phyloP scores from a whole-genome alignment of 1,140 invertebrate species.

The Lethocerus indicus region DNA sequence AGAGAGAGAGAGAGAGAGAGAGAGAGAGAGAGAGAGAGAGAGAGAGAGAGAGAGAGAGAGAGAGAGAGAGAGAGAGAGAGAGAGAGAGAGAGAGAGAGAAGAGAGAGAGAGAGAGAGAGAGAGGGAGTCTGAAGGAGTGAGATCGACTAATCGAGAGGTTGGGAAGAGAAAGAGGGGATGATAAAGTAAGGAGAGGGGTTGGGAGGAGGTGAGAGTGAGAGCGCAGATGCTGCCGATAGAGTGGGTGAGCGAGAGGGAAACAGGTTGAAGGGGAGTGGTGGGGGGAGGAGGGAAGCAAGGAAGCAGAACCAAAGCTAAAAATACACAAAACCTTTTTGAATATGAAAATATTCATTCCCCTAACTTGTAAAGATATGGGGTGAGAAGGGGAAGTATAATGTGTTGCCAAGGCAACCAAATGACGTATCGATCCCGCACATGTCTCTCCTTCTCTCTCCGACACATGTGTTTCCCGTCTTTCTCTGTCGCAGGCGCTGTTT shows the following conservation, averaged over 20 bases:
- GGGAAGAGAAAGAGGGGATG: neutral
- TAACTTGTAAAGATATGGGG: constrained; percentile 2
- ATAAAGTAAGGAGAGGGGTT: neutral
- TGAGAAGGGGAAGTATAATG: constrained; percentile 3
- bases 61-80: neutral
- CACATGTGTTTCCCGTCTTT: neutral
- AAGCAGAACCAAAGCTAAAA: neutral
- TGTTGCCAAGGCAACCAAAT: constrained; percentile 2
- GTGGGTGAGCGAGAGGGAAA: constrained; percentile 7
- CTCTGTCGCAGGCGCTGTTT: neutral
- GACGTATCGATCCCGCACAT: constrained; percentile 2
- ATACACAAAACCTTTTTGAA: neutral
- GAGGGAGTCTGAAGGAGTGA: neutral
- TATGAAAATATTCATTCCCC: neutral
- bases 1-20: constrained; percentile 11
- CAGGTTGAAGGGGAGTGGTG: neutral
- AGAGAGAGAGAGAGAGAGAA: neutral
- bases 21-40: constrained; percentile 12
- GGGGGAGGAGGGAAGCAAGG: constrained; percentile 7
- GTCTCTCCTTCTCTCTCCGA: neutral
- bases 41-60: constrained; percentile 1
- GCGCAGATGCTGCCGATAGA: constrained; percentile 6
- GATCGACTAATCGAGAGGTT: neutral
- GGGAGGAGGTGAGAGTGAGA: constrained; percentile 1
- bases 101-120: neutral